Conservation (phyloP, 2,797 vertebrate species). For the Anas acuta region DNA sequence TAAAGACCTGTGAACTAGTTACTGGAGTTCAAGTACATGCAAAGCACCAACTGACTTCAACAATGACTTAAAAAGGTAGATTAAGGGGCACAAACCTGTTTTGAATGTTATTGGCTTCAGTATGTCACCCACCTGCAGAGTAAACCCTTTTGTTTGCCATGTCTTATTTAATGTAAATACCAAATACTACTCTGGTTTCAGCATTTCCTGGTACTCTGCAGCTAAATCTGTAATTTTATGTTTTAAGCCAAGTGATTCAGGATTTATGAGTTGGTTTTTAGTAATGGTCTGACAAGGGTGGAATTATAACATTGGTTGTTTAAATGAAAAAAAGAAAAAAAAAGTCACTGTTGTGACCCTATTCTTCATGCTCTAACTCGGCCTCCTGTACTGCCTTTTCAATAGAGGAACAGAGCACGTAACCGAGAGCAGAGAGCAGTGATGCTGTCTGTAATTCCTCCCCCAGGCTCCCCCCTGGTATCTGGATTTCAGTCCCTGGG, state of each 20-base stretch:
- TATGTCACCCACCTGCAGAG: not conserved
- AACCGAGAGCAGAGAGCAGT: not conserved
- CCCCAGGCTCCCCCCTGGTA: constrained; percentile 11
- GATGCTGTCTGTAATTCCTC: not conserved
- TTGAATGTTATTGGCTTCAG: not conserved
- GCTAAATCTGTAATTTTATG: constrained; percentile 39
- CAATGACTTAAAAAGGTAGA: not conserved
- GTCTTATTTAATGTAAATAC: constrained; percentile 9
- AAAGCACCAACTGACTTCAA: not conserved
- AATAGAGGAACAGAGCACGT: not conserved
- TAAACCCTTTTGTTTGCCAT: not conserved
- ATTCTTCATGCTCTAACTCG: constrained; percentile 1
- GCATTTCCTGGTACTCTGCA: constrained; percentile 28
- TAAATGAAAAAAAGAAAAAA: not conserved
- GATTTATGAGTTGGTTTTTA: constrained; percentile 62
- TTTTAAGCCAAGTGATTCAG: constrained; percentile 49
- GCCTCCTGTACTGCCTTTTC: constrained; percentile 22
- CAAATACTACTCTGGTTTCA: not conserved
- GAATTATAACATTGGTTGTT: constrained; percentile 32
- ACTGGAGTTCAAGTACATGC: not conserved
- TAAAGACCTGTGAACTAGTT: not conserved
- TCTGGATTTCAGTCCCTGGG: constrained; percentile 40
- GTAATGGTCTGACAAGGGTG: constrained; percentile 60
- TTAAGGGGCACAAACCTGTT: not conserved
- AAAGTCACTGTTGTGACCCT: constrained; percentile 31